Base-by-base conservation (phyloP, 2,113 vertebrate genomes). In the Peromyscus californicus region DNA sequence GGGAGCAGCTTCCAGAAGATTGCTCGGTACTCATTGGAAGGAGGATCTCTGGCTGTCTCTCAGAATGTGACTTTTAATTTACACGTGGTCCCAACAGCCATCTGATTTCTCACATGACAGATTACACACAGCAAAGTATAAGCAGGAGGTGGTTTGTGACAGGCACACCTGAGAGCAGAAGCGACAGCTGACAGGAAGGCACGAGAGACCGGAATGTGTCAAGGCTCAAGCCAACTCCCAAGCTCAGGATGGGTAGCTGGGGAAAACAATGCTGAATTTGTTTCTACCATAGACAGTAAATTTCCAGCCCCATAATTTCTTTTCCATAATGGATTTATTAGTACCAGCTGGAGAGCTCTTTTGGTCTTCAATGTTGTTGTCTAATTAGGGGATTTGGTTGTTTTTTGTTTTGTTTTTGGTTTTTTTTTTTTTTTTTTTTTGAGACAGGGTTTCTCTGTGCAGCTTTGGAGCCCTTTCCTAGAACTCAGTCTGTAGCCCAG, bases 31-130 rank as follows among this genome's bases (percentile, higher is more conserved):
- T 84, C 21, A 90, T 75, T 42, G 89, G 63, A 89, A 96, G 74
- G 29, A 96, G 76, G 42, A 67, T 90, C 88, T 96, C 65, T 88
- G 83, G 57, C 84, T 97, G 39, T 95, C 86, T 85, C 63, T 93
- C n/a, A 67, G 80, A 76, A 70, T 21, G 36, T 22, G 92, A 36
- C 59, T 96, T 80, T 97, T 96, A 87, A 88, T 93, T 95, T 96
- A 82, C 76, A 65, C 83, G n/a, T 7, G 57, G 74, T 92, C 89
- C 92, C 94, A 96, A 93, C 83, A 90, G 61, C 82, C 90, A 88
- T 96, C 93, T 92, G 92, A 97, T 95, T 96, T 75, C 79, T 96
- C 79, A 93, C 92, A 91, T 96, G 94, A 96, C 75, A 90, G 95
- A 96, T 90, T 88, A 97, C 82, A 91, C 85, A 74, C 92, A 97